These are phyloP conservation scores for Anarrhichthys ocellatus DNA, from an alignment of 2,113 vertebrate species.

Conservation along the genomic window DNA sequence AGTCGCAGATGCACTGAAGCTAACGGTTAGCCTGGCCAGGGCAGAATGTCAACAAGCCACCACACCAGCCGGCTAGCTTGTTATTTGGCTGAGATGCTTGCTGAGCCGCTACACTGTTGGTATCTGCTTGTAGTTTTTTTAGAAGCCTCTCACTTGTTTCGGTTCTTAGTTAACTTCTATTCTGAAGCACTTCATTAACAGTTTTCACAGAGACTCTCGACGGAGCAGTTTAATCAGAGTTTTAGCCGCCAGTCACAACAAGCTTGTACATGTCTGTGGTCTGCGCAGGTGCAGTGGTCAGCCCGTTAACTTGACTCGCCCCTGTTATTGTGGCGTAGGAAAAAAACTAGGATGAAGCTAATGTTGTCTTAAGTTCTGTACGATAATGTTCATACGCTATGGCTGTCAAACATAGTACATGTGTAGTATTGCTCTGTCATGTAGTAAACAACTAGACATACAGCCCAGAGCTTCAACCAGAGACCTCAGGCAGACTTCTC, in stretches of 20 bases:
- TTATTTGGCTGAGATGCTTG: background rate
- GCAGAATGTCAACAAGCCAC: slow-evolving; percentile 68
- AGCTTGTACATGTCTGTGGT: slow-evolving; percentile 38
- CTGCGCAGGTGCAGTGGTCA: slow-evolving; percentile 45
- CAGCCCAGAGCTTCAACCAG: background rate
- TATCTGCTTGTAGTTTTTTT: background rate
- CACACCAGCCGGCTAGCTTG: slow-evolving; percentile 57
- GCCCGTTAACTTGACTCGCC: slow-evolving; percentile 25
- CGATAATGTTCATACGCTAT: background rate
- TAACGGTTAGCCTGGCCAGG: slow-evolving; percentile 57
- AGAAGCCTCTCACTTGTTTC: background rate
- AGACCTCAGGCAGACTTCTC: slow-evolving; percentile 50
- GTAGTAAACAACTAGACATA: background rate
- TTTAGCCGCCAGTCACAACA: slow-evolving; percentile 36
- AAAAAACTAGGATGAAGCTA: background rate
- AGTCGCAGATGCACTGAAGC: slow-evolving; percentile 28
- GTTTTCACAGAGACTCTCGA: background rate
- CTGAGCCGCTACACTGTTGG: background rate
- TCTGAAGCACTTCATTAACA: background rate
- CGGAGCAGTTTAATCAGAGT: background rate
- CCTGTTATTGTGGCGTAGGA: slow-evolving; percentile 23
- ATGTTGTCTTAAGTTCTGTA: background rate
- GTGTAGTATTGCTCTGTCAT: slow-evolving; percentile 15
- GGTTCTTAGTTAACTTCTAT: slow-evolving; percentile 18
- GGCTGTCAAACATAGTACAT: background rate